A percentile compares a stretch with the other conserved stretches of the same genome.
These are phyloP conservation scores for Ellobius talpinus DNA, from an alignment of 2,113 vertebrate species.

Conservation along the genomic window DNA sequence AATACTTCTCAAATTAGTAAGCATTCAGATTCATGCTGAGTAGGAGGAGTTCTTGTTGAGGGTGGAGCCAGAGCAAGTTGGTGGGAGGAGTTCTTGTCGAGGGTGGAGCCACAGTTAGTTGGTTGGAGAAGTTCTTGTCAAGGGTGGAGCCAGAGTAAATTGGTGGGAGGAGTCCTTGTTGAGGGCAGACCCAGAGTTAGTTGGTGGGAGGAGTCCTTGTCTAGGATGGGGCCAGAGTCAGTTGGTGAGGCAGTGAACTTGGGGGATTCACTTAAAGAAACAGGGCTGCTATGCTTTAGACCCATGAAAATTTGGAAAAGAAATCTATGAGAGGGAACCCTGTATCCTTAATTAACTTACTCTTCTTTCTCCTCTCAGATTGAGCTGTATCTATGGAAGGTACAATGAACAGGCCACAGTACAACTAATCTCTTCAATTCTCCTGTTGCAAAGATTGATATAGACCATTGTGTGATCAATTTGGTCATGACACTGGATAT, in stretches of 20 bases:
- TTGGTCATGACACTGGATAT: conserved; percentile 79
- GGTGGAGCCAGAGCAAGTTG: no score
- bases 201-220: background rate
- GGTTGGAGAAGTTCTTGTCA: background rate
- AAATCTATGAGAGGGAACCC: background rate
- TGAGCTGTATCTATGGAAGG: conserved; percentile 73
- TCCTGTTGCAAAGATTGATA: conserved; percentile 78
- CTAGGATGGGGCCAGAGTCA: background rate
- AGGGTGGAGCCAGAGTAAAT: no score
- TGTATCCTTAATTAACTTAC: conserved; percentile 51
- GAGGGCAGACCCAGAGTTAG: no score
- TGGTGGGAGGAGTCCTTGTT: background rate
- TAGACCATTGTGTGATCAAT: conserved; percentile 77
- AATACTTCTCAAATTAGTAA: background rate
- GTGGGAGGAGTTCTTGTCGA: background rate
- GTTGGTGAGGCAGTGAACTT: background rate
- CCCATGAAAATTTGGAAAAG: conserved; percentile 38
- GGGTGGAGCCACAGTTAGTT: no score
- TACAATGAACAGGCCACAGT: conserved; percentile 75
- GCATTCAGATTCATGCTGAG: background rate
- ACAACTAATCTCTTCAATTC: conserved; percentile 78
- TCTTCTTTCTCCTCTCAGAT: conserved; percentile 59
- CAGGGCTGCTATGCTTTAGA: background rate
- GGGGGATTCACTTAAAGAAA: background rate
- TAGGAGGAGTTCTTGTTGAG: background rate